A percentile compares a stretch with the other conserved stretches of the same genome.
phyloP scores from a whole-genome alignment of 2,797 vertebrate species.

The Helostoma temminkii region DNA sequence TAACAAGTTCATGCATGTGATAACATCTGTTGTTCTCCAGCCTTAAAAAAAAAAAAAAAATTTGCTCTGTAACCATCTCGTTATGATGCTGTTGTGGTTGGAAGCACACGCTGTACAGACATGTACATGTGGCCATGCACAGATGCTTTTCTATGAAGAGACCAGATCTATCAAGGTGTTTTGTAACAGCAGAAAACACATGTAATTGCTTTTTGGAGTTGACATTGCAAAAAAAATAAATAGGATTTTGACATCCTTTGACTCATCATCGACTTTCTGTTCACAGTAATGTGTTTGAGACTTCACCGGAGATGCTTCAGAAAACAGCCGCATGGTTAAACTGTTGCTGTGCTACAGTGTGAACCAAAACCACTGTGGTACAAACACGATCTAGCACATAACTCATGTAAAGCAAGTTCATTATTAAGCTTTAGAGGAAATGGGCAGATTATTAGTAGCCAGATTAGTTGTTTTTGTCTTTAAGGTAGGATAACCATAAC shows the following conservation, averaged over 20 bases:
- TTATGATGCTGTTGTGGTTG: slow-evolving; percentile 27
- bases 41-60: slow-evolving; percentile 12
- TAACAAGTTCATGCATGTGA: slow-evolving; percentile 18
- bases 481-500: no score
- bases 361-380: no score
- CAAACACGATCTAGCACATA: no score
- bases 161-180: slow-evolving; percentile 59
- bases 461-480: no score
- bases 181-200: slow-evolving; percentile 62
- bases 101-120: slow-evolving; percentile 41
- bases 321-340: neutral
- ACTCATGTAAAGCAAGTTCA: no score
- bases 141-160: slow-evolving; percentile 56
- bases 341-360: no score
- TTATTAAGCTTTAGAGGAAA: no score
- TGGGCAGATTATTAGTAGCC: no score
- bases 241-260: slow-evolving; percentile 56
- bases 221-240: slow-evolving; percentile 58
- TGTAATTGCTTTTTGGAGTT: slow-evolving; percentile 62
- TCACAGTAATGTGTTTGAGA: neutral
- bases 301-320: neutral
- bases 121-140: slow-evolving; percentile 35
- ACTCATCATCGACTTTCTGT: slow-evolving; percentile 21
- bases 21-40: slow-evolving; percentile 19
- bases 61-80: neutral